Evolutionary conservation across 2,888 invertebrate species (phyloP), one percentile per base, ranked within the genome.

Genomic region (Diogma glabrata): DNA sequence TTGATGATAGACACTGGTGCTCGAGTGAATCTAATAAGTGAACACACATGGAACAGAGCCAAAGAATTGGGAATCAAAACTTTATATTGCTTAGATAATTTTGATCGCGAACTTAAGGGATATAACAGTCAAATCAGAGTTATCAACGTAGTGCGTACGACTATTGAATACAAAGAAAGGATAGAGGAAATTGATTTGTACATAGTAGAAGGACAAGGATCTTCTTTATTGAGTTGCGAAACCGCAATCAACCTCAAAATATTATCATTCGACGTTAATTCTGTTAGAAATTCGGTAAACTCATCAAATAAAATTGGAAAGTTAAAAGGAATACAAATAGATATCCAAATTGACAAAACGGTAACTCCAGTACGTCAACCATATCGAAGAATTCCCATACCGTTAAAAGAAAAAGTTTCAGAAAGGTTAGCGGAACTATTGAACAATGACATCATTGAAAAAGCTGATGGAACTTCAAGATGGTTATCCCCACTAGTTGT

Each of bases 251-350:
- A 12, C 33, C 33, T 33, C 33, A 33, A 33, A 14, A 33, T 33
- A 12, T 12, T 33, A 33, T 33, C 33, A 14, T 33, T 33, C 14
- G 33, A 33, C 33, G 14, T 33, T n/a, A 33, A 33, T 14, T n/a
- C 33, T 12, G 14, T 33, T n/a, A 14, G 19, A 17, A 33, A 26
- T 23, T 47, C 47, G 51, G 20, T 53, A 54, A 10, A 47, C 10
- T 56, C 60, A 40, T 56, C 57, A 7, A 20, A 28, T 26, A 24
- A 33, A 33, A 20, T 30, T 16, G 17, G 24, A 10, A 61, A 63
- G 53, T 55, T 63, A 22, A 61, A 61, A 52, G 50, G 59, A 49
- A 48, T 61, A 20, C 8, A 54, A 14, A 50, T 62, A 1, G 54
- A 57, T 16, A 54, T 63, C 3, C 57, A 58, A 4, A 59, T 62